Evolutionary conservation across 2,888 invertebrate genomes (phyloP).

Genomic region (Automeris io): DNA sequence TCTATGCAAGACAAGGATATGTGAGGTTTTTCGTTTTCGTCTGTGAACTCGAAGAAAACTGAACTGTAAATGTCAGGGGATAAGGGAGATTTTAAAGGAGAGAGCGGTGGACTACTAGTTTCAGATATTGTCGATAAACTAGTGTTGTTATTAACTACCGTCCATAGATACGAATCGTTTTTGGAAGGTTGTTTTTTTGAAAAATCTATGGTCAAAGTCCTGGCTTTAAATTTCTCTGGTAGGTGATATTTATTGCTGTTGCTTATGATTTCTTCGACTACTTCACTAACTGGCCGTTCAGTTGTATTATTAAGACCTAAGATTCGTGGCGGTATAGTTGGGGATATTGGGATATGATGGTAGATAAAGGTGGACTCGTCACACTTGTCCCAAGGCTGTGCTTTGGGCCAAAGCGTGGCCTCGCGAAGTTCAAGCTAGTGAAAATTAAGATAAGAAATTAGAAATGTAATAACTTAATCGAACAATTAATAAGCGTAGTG

Average conservation of each 20-base stretch:
- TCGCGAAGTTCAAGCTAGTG: slow-evolving; percentile 65
- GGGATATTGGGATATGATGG: slow-evolving; percentile 34
- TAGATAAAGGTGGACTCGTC: slow-evolving; percentile 54
- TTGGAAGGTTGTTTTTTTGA: slow-evolving; percentile 27
- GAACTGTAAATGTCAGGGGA: slow-evolving; percentile 60
- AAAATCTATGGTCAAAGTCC: slow-evolving; percentile 33
- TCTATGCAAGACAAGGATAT: slow-evolving; percentile 51
- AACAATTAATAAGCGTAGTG: slow-evolving; percentile 4
- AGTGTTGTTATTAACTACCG: slow-evolving; percentile 29
- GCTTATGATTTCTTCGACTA: slow-evolving; percentile 51
- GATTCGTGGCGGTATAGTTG: slow-evolving; percentile 18
- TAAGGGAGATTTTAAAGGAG: slow-evolving; percentile 31
- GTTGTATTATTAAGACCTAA: slow-evolving; percentile 18
- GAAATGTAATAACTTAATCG: slow-evolving; percentile 20
- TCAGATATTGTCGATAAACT: slow-evolving; percentile 61
- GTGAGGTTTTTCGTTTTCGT: slow-evolving; percentile 34
- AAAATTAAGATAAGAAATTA: slow-evolving; percentile 41
- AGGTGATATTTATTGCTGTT: slow-evolving; percentile 41
- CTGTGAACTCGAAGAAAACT: slow-evolving; percentile 59
- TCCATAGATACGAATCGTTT: slow-evolving; percentile 58
- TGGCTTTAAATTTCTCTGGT: slow-evolving; percentile 43
- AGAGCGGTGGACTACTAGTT: slow-evolving; percentile 36
- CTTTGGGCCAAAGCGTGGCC: slow-evolving; percentile 49
- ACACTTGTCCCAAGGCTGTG: slow-evolving; percentile 56
- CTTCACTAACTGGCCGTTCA: slow-evolving; percentile 37